Conservation (phyloP, 2,113 vertebrate genomes). For the Euleptes europaea region DNA sequence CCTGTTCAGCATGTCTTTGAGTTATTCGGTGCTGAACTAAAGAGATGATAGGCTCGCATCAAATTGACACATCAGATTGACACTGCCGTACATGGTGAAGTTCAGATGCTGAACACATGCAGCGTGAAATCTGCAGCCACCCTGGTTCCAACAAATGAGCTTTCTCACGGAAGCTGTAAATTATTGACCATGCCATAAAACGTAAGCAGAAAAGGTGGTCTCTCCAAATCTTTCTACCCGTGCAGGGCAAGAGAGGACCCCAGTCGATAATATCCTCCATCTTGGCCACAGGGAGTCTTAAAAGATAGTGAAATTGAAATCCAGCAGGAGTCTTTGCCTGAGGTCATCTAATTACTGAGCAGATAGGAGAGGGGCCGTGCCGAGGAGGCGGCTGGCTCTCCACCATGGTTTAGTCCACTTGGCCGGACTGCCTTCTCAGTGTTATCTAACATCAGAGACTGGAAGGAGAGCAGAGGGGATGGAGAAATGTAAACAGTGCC, state of each 20-base stretch:
- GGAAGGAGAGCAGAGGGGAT: constrained; percentile 21
- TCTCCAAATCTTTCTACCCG: too few relatives aligned
- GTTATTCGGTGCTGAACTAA: too few relatives aligned
- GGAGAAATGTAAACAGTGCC: constrained; percentile 38
- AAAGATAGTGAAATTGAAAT: neutral
- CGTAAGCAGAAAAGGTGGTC: too few relatives aligned
- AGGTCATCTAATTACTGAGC: neutral
- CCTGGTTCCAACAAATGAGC: neutral
- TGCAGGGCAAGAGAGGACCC: too few relatives aligned
- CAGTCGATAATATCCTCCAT: neutral
- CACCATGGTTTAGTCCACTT: neutral
- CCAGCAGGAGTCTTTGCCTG: neutral
- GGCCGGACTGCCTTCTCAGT: neutral
- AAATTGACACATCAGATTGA: too few relatives aligned
- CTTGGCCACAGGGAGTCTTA: neutral
- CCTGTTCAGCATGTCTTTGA: too few relatives aligned
- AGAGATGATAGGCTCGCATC: too few relatives aligned
- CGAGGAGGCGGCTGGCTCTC: neutral
- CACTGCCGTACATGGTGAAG: too few relatives aligned
- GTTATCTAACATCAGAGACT: constrained; percentile 8
- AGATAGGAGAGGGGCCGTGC: neutral
- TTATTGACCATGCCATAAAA: neutral
- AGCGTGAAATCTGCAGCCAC: too few relatives aligned
- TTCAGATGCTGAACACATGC: too few relatives aligned
- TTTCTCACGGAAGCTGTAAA: neutral